Conservation (phyloP, 2,113 vertebrate species). For the Coptodon bakossiorum region DNA sequence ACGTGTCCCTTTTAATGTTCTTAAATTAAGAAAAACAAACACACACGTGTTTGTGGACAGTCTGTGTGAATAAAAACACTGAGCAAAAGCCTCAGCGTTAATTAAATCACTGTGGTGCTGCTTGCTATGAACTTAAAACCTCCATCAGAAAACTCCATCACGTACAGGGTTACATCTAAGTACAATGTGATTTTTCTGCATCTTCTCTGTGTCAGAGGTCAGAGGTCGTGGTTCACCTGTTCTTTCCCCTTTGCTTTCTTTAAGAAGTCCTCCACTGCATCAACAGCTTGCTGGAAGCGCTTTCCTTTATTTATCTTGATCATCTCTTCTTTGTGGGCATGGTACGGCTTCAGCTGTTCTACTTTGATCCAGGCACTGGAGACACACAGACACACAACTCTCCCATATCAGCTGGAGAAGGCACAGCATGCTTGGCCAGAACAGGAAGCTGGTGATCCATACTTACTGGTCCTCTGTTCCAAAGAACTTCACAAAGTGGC, state of each 20-base stretch:
- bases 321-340: constrained; percentile 97
- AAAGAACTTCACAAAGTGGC: constrained; percentile 99
- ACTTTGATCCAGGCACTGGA: constrained; percentile 98
- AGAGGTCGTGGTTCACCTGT: constrained; percentile 69
- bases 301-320: constrained; percentile 99
- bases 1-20: background rate
- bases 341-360: constrained; percentile 97
- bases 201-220: background rate
- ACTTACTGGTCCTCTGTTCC: constrained; percentile 99
- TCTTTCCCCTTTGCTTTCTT: constrained; percentile 93
- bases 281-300: constrained; percentile 95
- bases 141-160: rapidly evolving
- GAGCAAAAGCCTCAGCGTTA: background rate
- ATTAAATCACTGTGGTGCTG: background rate
- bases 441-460: background rate
- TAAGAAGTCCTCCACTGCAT: constrained; percentile 95
- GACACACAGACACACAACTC: background rate
- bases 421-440: background rate
- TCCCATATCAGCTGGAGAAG: background rate
- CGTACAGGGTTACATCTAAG: background rate
- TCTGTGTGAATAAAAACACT: background rate
- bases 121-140: background rate
- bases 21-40: background rate
- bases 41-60: background rate
- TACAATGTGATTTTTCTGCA: rapidly evolving